phyloP scores from a whole-genome alignment of 2,113 vertebrate species.

The Podarcis raffonei region DNA sequence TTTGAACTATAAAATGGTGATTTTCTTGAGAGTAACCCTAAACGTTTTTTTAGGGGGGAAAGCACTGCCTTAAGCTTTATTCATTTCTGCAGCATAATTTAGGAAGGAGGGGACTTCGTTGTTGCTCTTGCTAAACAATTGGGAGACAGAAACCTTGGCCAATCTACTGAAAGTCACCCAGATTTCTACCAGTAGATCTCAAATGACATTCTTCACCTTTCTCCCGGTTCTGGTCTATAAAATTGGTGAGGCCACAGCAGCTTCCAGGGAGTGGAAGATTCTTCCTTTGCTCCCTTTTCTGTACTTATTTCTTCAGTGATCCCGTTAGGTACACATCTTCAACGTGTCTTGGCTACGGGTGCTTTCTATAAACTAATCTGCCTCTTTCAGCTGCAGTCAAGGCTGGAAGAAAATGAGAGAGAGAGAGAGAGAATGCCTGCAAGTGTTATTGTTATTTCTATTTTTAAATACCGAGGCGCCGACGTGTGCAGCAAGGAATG shows the following conservation, averaged over 20 bases:
- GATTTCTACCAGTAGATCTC: background rate
- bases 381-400: background rate
- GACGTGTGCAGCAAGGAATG: background rate
- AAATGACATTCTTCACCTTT: background rate
- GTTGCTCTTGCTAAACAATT: too few species aligned
- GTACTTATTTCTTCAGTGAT: background rate
- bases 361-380: slow-evolving; percentile 12
- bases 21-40: too few species aligned
- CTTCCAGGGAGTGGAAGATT: background rate
- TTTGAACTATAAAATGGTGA: too few species aligned
- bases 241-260: background rate
- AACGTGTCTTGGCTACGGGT: background rate
- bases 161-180: too few species aligned
- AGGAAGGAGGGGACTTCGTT: too few species aligned
- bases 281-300: background rate
- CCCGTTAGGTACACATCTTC: background rate
- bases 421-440: background rate
- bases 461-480: background rate
- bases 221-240: background rate
- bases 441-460: slow-evolving; percentile 16
- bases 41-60: too few species aligned
- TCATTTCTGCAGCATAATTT: too few species aligned
- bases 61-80: too few species aligned
- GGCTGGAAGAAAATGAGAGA: background rate
- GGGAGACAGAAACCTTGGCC: too few species aligned